Conservation (phyloP, 2,888 invertebrate genomes). For the Elegia similella region DNA sequence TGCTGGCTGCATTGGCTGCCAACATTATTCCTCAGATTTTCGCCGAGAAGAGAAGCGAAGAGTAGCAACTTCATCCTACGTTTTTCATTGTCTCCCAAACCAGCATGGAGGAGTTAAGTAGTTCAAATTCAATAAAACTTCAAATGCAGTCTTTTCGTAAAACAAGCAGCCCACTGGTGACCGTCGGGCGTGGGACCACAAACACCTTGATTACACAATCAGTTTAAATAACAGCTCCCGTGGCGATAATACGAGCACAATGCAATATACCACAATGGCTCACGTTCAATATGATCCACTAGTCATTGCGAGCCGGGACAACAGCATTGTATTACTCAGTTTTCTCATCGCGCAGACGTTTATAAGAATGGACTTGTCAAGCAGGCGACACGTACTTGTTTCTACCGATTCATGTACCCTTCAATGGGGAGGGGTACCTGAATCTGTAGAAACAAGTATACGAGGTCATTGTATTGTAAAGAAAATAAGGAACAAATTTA, state of each 20-base stretch:
- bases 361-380: not conserved
- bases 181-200: not conserved
- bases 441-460: no score
- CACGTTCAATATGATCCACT: not conserved
- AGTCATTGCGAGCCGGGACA: slow-evolving; percentile 10
- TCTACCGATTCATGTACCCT: not conserved
- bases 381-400: no score
- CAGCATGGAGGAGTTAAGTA: no score
- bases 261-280: slow-evolving; percentile 7
- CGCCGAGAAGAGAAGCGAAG: no score
- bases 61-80: no score
- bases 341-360: not conserved
- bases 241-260: not conserved
- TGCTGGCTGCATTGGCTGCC: no score
- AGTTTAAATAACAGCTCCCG: not conserved
- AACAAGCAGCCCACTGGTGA: not conserved
- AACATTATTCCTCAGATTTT: no score
- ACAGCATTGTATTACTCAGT: slow-evolving; percentile 7
- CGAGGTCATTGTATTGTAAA: no score
- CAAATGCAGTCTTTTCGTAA: not conserved
- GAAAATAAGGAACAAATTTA: no score
- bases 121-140: not conserved
- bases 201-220: slow-evolving; percentile 1
- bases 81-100: no score
- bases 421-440: no score